Percentiles rank a stretch among this genome's conserved stretches.
phyloP scores from a whole-genome alignment of 2,888 invertebrate species.

The Ormyrus rosae region DNA sequence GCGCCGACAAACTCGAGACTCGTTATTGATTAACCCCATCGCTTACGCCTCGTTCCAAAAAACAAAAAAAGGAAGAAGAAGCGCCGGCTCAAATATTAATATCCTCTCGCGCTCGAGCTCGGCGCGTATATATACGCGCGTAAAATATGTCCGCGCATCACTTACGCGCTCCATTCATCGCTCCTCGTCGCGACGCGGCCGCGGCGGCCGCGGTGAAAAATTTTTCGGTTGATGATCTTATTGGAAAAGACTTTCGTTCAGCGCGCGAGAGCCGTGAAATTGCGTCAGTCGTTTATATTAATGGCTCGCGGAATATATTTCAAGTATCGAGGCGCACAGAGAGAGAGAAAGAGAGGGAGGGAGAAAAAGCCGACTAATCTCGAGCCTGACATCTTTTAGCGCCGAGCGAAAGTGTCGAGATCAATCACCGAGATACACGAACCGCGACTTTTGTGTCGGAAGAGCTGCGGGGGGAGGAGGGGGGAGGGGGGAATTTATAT shows the following conservation, averaged over 20 bases:
- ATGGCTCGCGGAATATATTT: constrained; percentile 45
- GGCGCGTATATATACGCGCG: not conserved
- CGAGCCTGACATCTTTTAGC: constrained; percentile 26
- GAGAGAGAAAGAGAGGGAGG: not conserved
- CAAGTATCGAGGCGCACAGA: constrained; percentile 10
- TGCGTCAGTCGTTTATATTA: constrained; percentile 51
- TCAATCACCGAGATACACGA: constrained; percentile 31
- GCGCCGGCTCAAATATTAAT: not conserved
- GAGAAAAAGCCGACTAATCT: constrained; percentile 31
- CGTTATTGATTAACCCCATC: not conserved
- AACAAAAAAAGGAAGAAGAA: no score
- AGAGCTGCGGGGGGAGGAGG: not conserved
- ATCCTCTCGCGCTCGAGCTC: not conserved
- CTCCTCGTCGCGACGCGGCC: no score
- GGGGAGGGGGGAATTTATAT: constrained; percentile 26
- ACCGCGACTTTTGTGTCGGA: not conserved
- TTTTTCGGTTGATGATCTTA: constrained; percentile 38
- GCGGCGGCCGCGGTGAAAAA: not conserved
- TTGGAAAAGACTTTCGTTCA: constrained; percentile 42
- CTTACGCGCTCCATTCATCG: constrained; percentile 1
- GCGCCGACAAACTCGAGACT: not conserved
- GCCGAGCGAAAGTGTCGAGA: constrained; percentile 45
- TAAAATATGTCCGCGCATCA: constrained; percentile 21
- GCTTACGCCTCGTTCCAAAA: not conserved
- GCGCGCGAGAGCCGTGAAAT: constrained; percentile 16